Evolutionary conservation across 2,888 invertebrate species (phyloP).

Genomic region (Metopia argyrocephala): DNA sequence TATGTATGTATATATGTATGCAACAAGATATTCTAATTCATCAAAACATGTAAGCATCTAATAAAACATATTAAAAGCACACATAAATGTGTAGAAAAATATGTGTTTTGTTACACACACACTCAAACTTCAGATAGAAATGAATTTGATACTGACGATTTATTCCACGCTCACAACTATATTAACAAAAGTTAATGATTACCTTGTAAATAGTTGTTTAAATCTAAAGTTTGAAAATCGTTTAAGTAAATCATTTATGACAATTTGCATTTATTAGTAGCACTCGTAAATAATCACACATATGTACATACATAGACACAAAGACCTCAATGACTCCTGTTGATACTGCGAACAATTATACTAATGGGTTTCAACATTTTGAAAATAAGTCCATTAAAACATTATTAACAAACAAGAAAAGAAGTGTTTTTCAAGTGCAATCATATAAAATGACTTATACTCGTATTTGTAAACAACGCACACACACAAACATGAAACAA

Average conservation of each 20-base stretch:
- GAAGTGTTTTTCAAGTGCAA: neutral
- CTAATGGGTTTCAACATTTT: neutral
- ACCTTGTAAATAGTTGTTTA: too few relatives aligned
- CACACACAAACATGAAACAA: neutral
- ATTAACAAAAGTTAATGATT: too few relatives aligned
- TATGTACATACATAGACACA: neutral
- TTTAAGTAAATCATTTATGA: constrained; percentile 56
- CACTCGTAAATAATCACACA: neutral
- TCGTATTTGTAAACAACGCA: neutral
- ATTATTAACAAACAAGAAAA: neutral
- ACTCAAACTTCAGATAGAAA: too few relatives aligned
- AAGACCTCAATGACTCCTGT: too few relatives aligned
- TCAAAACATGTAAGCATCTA: too few relatives aligned
- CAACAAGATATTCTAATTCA: too few relatives aligned
- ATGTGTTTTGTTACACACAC: too few relatives aligned
- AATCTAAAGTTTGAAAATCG: constrained; percentile 32
- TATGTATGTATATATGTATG: too few relatives aligned
- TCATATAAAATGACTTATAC: neutral
- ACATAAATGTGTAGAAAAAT: too few relatives aligned
- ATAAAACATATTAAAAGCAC: neutral
- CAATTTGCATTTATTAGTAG: constrained; percentile 50
- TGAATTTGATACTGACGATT: too few relatives aligned
- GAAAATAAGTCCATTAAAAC: neutral
- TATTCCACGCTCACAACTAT: too few relatives aligned
- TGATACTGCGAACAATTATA: too few relatives aligned